A percentile compares a stretch with the other conserved stretches of the same genome.
These are phyloP conservation scores for Montipora foliosa DNA, from an alignment of 64 coral and sea anemone species.

Conservation along the genomic window DNA sequence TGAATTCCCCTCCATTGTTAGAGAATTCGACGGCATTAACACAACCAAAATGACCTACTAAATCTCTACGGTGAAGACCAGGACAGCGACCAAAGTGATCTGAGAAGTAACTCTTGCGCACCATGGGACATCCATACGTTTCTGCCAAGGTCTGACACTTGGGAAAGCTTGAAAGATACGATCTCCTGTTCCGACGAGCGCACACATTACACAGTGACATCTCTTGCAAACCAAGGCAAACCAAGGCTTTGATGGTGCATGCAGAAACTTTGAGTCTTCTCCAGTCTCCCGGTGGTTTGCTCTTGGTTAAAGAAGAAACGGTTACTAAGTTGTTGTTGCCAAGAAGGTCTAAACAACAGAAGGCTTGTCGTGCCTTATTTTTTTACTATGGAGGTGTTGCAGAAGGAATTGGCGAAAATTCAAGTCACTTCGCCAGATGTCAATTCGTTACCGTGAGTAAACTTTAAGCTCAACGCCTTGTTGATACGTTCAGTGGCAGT, in stretches of 20 bases:
- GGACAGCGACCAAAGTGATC: conserved; percentile 43
- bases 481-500: no score
- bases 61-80: no score
- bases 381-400: conserved; percentile 68
- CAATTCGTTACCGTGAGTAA: conserved; percentile 68
- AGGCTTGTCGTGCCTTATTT: no score
- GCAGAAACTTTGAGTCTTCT: background rate
- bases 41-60: no score
- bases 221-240: background rate
- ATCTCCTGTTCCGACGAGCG: background rate
- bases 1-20: no score
- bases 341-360: conserved; percentile 29
- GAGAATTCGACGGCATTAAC: no score
- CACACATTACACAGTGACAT: background rate
- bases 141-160: conserved; percentile 70
- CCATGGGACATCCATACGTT: conserved; percentile 29
- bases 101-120: conserved; percentile 64
- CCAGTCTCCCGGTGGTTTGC: background rate
- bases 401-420: conserved; percentile 92
- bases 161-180: conserved; percentile 58
- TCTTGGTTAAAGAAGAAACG: background rate
- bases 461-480: no score
- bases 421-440: conserved; percentile 85
- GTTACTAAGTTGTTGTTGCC: conserved; percentile 69
- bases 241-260: no score